Conservation (phyloP, 2,888 invertebrate genomes). For the Hipparchia sbordonii region DNA sequence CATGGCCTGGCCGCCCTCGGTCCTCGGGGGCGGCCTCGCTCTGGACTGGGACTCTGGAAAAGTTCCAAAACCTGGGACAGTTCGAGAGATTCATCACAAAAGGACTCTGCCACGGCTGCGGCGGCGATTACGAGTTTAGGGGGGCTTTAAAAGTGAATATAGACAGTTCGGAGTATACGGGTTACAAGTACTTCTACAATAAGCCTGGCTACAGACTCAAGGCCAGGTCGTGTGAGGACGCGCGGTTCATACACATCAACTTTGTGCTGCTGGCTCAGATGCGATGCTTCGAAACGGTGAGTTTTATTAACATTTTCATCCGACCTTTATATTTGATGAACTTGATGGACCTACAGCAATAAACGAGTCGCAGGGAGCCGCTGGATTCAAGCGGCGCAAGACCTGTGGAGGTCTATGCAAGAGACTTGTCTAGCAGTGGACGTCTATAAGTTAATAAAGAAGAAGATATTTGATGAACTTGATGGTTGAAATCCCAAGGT, state of each 20-base stretch:
- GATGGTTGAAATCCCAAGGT: too few species aligned
- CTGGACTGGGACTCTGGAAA: conserved; percentile 49
- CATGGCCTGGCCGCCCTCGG: conserved; percentile 80
- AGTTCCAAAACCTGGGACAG: neutral
- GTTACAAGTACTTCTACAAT: conserved; percentile 72
- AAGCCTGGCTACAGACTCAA: conserved; percentile 69
- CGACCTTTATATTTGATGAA: too few species aligned
- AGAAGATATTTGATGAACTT: too few species aligned
- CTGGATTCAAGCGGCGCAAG: too few species aligned
- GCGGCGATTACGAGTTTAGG: conserved; percentile 72
- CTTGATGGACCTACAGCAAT: too few species aligned
- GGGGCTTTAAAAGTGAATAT: conserved; percentile 73
- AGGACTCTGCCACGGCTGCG: conserved; percentile 74
- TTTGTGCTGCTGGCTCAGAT: conserved; percentile 84
- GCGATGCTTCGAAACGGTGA: conserved; percentile 86
- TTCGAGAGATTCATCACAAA: conserved; percentile 62
- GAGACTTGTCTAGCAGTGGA: too few species aligned
- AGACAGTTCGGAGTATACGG: conserved; percentile 78
- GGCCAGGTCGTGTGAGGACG: conserved; percentile 82
- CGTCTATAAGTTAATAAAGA: too few species aligned
- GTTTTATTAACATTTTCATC: conserved; percentile 36
- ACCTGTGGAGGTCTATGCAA: too few species aligned
- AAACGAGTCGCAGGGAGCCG: too few species aligned
- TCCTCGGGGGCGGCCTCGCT: conserved; percentile 56
- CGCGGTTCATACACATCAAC: conserved; percentile 86